Base-by-base conservation (phyloP, 2,113 vertebrate species). In the Synodontis membranacea region DNA sequence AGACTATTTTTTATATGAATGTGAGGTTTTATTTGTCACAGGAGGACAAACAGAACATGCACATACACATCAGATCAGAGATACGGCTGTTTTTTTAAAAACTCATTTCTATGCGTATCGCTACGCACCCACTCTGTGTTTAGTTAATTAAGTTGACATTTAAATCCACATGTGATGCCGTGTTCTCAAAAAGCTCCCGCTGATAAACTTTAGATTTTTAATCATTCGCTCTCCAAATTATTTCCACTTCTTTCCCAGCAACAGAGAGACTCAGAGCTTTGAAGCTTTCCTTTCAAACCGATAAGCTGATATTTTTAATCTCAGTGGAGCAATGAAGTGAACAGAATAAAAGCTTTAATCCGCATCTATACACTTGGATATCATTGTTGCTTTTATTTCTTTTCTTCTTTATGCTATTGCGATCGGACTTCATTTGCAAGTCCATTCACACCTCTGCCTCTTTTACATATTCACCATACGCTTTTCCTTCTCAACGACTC, bases 401-500 rank as follows among this genome's bases (percentile, higher is more conserved):
- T 12, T 44, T 12, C 14, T 34, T 11, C 37, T 54, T 56, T 19
- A 80, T 25, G 4, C 5, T 6, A 8, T 1, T 14, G 34, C 5
- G 2, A 10, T 80, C 12, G 54, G n/a, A 80, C 31, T 58, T 17
- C 12, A 80, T 54, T 80, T 39, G 50, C 10, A 25, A 80, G 78
- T 56, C 78, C 0, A 25, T 82, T 66, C 58, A 48, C 42, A 31
- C 17, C 17, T 2, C 60, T 19, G 28, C 21, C 8, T 56, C 31
- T 60, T 82, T 68, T n/a, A 37, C 58, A 66, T 54, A 56, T 84
- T 62, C 60, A 10, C 70, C 72, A 56, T 37, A 10, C 28, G 81
- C 84, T 17, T 60, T 82, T 72, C 82, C 60, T 82, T 86, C 50
- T 60, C 23, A 52, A 74, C 70, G 89, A 92, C 28, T 21, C 28